Conservation (phyloP, 2,888 invertebrate genomes). For the Noctua pronuba region DNA sequence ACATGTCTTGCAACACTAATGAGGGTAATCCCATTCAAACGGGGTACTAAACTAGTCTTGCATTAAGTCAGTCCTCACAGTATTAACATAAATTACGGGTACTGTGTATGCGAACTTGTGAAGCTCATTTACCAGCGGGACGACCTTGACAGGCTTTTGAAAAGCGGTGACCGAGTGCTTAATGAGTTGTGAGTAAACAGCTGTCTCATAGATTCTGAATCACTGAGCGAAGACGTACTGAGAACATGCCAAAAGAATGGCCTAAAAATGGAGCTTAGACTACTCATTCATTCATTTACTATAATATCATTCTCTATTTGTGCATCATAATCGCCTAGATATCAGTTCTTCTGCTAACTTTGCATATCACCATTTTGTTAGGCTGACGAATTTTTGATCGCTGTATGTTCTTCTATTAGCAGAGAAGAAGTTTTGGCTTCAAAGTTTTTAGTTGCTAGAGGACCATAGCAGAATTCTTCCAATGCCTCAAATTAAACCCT, state of each 20-base stretch:
- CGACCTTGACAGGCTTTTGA: slow-evolving; percentile 37
- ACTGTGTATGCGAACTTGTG: slow-evolving; percentile 24
- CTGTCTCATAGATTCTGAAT: slow-evolving; percentile 37
- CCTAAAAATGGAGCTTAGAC: background rate
- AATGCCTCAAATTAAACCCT: background rate
- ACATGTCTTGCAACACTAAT: slow-evolving; percentile 23
- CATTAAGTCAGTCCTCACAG: slow-evolving; percentile 34
- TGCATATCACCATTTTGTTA: background rate
- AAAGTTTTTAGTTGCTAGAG: background rate
- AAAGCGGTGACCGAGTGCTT: slow-evolving; percentile 22
- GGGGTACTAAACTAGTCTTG: slow-evolving; percentile 32
- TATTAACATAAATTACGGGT: slow-evolving; percentile 34
- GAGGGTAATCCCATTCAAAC: slow-evolving; percentile 40
- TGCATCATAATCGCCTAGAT: background rate
- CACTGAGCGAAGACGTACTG: background rate
- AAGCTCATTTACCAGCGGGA: slow-evolving; percentile 31
- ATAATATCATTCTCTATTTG: background rate
- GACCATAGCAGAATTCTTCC: background rate
- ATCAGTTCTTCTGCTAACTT: background rate
- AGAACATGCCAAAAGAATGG: slow-evolving; percentile 26
- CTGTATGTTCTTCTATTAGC: no score
- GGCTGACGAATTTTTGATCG: background rate
- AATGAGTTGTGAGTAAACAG: slow-evolving; percentile 33
- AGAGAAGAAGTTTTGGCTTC: no score
- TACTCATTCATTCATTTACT: slow-evolving; percentile 5